Base-by-base conservation (phyloP, 2,113 vertebrate genomes). In the Lagenorhynchus albirostris region DNA sequence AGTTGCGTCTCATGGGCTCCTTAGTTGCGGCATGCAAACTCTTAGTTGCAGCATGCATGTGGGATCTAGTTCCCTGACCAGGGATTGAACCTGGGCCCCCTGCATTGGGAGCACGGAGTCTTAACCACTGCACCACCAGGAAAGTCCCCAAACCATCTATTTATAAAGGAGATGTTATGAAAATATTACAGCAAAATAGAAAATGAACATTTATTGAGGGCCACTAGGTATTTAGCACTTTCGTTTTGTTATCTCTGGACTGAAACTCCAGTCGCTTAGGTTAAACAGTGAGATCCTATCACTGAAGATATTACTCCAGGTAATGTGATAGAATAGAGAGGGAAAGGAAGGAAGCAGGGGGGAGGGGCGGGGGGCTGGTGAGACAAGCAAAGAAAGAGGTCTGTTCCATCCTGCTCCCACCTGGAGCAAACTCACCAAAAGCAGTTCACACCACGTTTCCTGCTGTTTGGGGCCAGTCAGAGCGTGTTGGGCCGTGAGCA, bases 281-380 rank as follows among this genome's bases (percentile, higher is more conserved):
- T 29, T 31, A 47, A 18, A 55, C n/a, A 36, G 15, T 12, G 77
- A 77, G 15, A 4, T 53, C 84, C n/a, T 63, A 6, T 77, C 14
- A 62, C 44, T n/a, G 20, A 41, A 67, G 47, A 60, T 13, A 29
- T 10, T 10, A 62, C 60, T 70, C 29, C 50, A 76, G 23, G 23
- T 36, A 86, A 60, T 9, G 26, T 26, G 55, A 41, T 31, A 33
- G 15, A 74, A 23, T 7, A 29, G 63, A 47, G n/a, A 60, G 8
- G 13, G 18, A 62, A 31, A 73, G 33, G 55, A 55, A 13, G 23
- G 23, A 41, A 23, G 23, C 3, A n/a, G 82, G 12, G 20, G 31
- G 5, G 18, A 21, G 29, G 31, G 29, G 33, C 13, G 1, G 8
- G 18, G 7, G 6, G 13, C 3, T 0, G 1, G 18, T 5, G 4